A percentile compares a stretch with the other conserved stretches of the same genome.
phyloP scores from a whole-genome alignment of 92 coral and sea anemone genomes.

The Phenganax stokvisi region DNA sequence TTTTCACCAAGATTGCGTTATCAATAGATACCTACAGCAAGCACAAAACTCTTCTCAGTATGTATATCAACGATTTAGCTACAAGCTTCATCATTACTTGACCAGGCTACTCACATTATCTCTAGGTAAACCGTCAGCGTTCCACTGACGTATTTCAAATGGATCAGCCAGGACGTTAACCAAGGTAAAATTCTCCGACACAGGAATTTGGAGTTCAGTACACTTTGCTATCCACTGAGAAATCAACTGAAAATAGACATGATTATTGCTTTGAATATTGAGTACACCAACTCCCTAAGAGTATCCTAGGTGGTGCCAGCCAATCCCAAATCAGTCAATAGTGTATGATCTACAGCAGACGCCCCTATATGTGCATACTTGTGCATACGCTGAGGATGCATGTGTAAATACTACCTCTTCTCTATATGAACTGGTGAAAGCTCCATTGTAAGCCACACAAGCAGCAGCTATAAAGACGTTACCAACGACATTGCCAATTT shows the following conservation, averaged over 20 bases:
- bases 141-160: conserved; percentile 96
- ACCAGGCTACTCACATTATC: conserved; percentile 66
- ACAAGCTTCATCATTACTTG: not conserved
- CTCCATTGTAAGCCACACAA: conserved; percentile 96
- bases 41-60: not conserved
- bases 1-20: conserved; percentile 87
- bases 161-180: conserved; percentile 93
- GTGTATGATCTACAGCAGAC: not conserved
- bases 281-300: not conserved
- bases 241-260: conserved; percentile 49
- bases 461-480: conserved; percentile 98
- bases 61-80: not conserved
- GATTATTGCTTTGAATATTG: not conserved
- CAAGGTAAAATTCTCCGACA: conserved; percentile 89
- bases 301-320: not conserved
- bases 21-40: conserved; percentile 81
- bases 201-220: conserved; percentile 83
- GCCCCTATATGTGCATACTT: not conserved
- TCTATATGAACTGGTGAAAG: conserved; percentile 84
- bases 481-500: conserved; percentile 96
- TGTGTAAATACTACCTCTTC: conserved; percentile 53
- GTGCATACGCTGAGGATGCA: not conserved
- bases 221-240: conserved; percentile 88
- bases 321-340: not conserved
- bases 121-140: conserved; percentile 91